Evolutionary conservation across 2,797 vertebrate genomes (phyloP), one percentile per base, ranked within the genome.

Genomic region (Pangasius djambal): DNA sequence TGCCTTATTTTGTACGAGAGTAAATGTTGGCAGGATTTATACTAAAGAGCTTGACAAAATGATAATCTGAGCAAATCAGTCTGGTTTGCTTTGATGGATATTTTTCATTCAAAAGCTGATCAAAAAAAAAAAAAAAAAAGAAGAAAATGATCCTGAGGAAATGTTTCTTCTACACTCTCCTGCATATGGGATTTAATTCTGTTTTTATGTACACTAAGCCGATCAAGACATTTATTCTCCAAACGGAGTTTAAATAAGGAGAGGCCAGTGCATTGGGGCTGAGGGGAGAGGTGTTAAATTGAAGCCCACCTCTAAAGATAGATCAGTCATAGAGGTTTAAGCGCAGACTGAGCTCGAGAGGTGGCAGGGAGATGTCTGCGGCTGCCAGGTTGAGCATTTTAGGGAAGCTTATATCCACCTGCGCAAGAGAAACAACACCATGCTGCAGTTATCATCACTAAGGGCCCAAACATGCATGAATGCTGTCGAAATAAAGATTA

Each of bases 291-390:
- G 28, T 31, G 15, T 44, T 84, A 22, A 67, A 78, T 72, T 77
- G 48, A 70, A 85, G 50, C 28, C 28, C 78, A 20, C 50, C 75
- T 85, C 67, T 67, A 55, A 65, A 83, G 72, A 85, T 70, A 69
- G 69, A 84, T 31, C 88, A 86, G 28, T 63, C 89, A 50, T 72
- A 31, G 25, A 31, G 34, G 16, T 84, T 87, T 84, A 87, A 82
- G 31, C 20, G 6, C 67, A 63, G 77, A 52, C 20, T 61, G 78
- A 86, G 88, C 25, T 48, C 15, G 9, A 77, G 34, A 9, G 57
- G 20, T 4, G 4, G 22, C 31, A n/a, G 40, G 40, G 28, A 83
- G 86, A 57, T 79, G 59, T 59, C 81, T 85, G 67, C 59, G 40
- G 34, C 48, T 85, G 79, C 61, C 81, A 79, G 86, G 89, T 50